Percentiles rank a stretch among this genome's conserved stretches.
These are phyloP conservation scores for Chitala chitala DNA, from an alignment of 2,113 vertebrate species.

Conservation along the genomic window DNA sequence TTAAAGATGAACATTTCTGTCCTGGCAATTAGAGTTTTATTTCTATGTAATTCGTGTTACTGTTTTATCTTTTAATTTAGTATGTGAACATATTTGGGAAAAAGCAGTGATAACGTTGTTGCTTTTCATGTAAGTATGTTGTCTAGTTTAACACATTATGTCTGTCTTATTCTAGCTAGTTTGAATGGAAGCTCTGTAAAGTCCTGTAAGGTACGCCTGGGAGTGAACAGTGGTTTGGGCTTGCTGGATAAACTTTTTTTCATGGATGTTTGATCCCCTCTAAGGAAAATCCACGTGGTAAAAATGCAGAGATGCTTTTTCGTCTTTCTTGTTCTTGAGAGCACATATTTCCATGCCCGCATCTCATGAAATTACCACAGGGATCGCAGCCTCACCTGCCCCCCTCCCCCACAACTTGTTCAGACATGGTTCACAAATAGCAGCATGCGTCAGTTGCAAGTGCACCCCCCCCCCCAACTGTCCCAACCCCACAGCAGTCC, in stretches of 20 bases:
- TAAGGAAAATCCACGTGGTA: too few species aligned
- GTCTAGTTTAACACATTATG: too few species aligned
- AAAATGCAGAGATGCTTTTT: not conserved
- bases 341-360: not conserved
- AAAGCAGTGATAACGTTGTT: too few species aligned
- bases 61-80: too few species aligned
- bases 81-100: too few species aligned
- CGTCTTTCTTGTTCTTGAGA: not conserved
- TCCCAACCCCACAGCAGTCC: not conserved
- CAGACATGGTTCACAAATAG: not conserved
- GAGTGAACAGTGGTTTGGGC: not conserved
- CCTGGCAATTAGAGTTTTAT: too few species aligned
- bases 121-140: too few species aligned
- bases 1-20: too few species aligned
- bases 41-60: too few species aligned
- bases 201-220: not conserved
- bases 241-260: not conserved
- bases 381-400: not conserved
- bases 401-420: not conserved
- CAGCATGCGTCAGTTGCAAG: not conserved
- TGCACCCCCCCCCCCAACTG: constrained; percentile 3
- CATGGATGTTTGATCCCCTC: not conserved
- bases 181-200: not conserved
- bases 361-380: not conserved
- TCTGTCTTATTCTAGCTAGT: not conserved